These are phyloP conservation scores for Diploscapter pachys DNA, from an alignment of 1,140 invertebrate genomes.

Conservation along the genomic window DNA sequence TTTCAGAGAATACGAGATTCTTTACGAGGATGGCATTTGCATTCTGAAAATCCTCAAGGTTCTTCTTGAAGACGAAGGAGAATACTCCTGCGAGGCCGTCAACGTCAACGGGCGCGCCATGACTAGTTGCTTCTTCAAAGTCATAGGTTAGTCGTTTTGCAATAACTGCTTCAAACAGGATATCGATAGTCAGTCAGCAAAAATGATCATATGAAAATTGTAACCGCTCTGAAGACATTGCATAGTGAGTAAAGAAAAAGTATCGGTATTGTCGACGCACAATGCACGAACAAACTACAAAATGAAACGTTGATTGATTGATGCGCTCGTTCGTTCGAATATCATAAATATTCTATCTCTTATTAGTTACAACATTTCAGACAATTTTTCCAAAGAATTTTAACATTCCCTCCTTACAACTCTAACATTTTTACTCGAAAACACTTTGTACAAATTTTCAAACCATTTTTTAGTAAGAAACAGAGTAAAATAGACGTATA, in stretches of 20 bases:
- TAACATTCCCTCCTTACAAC: too few relatives aligned
- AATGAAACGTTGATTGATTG: constrained; percentile 14
- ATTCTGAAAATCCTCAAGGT: constrained; percentile 42
- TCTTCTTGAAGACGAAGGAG: constrained; percentile 48
- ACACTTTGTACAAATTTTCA: too few relatives aligned
- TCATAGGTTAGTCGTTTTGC: constrained; percentile 38
- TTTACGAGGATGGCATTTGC: constrained; percentile 51
- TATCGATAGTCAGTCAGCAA: not conserved
- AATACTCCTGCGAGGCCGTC: constrained; percentile 47
- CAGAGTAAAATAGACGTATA: too few relatives aligned
- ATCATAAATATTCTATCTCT: too few relatives aligned
- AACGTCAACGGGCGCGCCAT: constrained; percentile 33
- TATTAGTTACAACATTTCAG: too few relatives aligned
- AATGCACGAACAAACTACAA: constrained; percentile 16
- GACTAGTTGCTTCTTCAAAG: constrained; percentile 43
- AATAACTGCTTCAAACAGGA: constrained; percentile 6
- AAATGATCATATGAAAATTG: too few relatives aligned
- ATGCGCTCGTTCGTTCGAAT: not conserved
- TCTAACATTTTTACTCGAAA: too few relatives aligned
- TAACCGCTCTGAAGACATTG: too few relatives aligned
- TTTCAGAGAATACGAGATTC: constrained; percentile 49
- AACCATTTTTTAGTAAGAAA: too few relatives aligned
- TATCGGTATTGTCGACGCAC: constrained; percentile 8
- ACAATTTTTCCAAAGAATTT: too few relatives aligned
- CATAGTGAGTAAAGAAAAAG: not conserved